Percentiles rank a stretch among this genome's conserved stretches.
Conservation (phyloP, 2,113 vertebrate genomes). For the Microcebus ravelobensis region DNA sequence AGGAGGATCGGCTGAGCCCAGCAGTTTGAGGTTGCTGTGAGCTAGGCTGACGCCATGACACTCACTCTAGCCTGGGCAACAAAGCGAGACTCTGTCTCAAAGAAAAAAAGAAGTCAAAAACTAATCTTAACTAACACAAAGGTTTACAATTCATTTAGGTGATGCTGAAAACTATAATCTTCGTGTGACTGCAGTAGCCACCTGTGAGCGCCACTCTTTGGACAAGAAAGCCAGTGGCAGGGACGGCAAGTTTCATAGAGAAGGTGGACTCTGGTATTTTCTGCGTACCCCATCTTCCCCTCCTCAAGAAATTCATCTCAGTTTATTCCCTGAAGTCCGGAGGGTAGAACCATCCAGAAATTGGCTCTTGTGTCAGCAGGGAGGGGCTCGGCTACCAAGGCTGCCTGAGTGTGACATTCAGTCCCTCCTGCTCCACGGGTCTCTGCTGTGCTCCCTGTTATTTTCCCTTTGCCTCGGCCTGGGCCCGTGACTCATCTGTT, state of each 20-base stretch:
- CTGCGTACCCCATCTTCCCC: neutral
- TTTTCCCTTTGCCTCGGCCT: neutral
- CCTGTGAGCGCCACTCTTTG: neutral
- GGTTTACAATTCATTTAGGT: neutral
- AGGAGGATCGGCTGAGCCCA: no score
- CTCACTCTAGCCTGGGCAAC: no score
- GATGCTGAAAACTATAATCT: neutral
- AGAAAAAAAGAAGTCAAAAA: neutral
- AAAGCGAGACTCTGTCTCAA: no score
- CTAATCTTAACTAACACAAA: neutral
- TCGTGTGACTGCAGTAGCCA: rapidly evolving
- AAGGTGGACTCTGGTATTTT: neutral
- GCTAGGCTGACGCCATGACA: no score
- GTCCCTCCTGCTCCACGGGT: neutral
- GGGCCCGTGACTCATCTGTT: neutral
- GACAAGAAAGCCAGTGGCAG: neutral
- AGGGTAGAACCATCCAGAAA: no score
- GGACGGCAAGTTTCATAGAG: neutral
- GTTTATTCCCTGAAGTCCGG: neutral
- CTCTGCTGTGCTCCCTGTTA: neutral
- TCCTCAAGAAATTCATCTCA: neutral
- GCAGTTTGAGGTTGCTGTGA: no score
- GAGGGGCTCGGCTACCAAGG: no score
- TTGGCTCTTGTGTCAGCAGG: neutral
- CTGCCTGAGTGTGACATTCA: neutral